A percentile compares a stretch with the other conserved stretches of the same genome.
Conservation (phyloP, 2,888 invertebrate genomes). For the Beris chalybata region DNA sequence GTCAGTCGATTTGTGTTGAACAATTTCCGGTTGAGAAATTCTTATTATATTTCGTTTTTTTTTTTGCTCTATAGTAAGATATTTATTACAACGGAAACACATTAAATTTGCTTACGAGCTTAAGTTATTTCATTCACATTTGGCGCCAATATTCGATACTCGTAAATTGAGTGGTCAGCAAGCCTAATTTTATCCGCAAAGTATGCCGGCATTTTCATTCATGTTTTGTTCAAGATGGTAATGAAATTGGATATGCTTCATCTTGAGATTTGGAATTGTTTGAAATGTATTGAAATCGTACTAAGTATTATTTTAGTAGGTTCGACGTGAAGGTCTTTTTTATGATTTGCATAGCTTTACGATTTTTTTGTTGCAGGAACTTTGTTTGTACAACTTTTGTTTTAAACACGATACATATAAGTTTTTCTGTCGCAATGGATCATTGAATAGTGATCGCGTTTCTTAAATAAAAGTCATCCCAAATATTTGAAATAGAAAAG, state of each 20-base stretch:
- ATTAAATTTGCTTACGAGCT: constrained; percentile 10
- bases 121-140: constrained; percentile 4
- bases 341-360: too few relatives aligned
- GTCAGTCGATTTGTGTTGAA: constrained; percentile 21
- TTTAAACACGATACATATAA: too few relatives aligned
- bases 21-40: constrained; percentile 22
- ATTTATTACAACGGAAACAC: constrained; percentile 8
- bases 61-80: constrained; percentile 11
- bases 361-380: too few relatives aligned
- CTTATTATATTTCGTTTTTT: constrained; percentile 10
- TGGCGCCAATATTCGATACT: constrained; percentile 14
- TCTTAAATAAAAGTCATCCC: too few relatives aligned
- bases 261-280: background rate
- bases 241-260: constrained; percentile 16
- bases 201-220: background rate
- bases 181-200: too few relatives aligned
- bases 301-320: too few relatives aligned
- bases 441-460: too few relatives aligned
- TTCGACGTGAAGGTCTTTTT: too few relatives aligned
- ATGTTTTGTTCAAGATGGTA: background rate
- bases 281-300: background rate
- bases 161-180: too few relatives aligned
- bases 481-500: too few relatives aligned
- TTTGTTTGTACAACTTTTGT: too few relatives aligned
- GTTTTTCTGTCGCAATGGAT: too few relatives aligned